These are phyloP conservation scores for Peribatodes rhomboidaria DNA, from an alignment of 2,888 invertebrate genomes.

Conservation along the genomic window DNA sequence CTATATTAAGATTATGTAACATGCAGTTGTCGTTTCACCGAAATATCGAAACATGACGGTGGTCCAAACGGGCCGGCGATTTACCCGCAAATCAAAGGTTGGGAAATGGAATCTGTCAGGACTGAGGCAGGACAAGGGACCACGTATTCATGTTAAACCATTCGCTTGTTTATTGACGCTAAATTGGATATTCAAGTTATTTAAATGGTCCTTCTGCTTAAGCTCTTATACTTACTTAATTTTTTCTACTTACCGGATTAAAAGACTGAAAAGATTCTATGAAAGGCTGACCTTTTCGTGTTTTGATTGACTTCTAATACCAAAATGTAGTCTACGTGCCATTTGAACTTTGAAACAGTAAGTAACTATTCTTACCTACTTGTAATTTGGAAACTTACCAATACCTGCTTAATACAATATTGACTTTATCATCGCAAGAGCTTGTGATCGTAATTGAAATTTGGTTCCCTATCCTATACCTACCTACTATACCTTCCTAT, in stretches of 20 bases:
- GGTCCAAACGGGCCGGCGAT: constrained; percentile 44
- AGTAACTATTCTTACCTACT: too few species aligned
- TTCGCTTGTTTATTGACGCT: constrained; percentile 35
- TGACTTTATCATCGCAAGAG: too few species aligned
- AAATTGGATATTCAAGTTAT: constrained; percentile 41
- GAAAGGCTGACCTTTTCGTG: background rate
- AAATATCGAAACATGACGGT: constrained; percentile 34
- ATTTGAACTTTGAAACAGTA: background rate
- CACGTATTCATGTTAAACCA: constrained; percentile 45
- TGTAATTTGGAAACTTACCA: too few species aligned
- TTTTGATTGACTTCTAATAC: background rate
- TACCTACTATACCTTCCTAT: too few species aligned
- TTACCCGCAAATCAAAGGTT: constrained; percentile 55
- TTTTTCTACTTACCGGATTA: background rate
- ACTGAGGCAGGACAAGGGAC: constrained; percentile 45
- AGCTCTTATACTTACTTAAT: constrained; percentile 1
- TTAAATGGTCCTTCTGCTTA: constrained; percentile 11
- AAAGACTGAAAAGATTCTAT: constrained; percentile 1
- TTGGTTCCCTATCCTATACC: too few species aligned
- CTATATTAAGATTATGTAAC: constrained; percentile 9
- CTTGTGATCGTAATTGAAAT: too few species aligned
- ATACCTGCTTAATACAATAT: too few species aligned
- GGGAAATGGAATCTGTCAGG: constrained; percentile 50
- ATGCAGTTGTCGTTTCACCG: constrained; percentile 31
- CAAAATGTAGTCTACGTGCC: background rate